These are phyloP conservation scores for Nezara viridula DNA, from an alignment of 2,888 invertebrate genomes.

Conservation along the genomic window DNA sequence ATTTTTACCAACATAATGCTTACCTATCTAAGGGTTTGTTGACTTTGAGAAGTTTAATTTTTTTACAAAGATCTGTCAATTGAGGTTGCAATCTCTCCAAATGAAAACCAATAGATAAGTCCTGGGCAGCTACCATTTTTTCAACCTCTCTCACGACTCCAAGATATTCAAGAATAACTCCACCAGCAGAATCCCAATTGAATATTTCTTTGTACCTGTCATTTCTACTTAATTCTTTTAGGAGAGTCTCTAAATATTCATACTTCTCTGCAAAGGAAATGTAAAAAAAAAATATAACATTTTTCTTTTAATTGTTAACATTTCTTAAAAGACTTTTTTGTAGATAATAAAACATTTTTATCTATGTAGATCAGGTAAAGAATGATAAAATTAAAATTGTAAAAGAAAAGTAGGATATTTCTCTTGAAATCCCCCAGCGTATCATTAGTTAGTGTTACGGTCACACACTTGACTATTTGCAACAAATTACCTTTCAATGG, in stretches of 20 bases:
- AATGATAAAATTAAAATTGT: no score
- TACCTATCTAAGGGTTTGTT: slow-evolving; percentile 73
- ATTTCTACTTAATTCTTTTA: slow-evolving; percentile 74
- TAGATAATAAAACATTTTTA: no score
- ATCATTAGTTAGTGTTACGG: no score
- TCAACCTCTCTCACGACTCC: slow-evolving; percentile 72
- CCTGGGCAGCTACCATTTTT: slow-evolving; percentile 71
- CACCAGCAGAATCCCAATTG: slow-evolving; percentile 82
- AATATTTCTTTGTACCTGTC: slow-evolving; percentile 61
- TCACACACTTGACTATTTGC: no score
- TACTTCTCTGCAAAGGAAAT: slow-evolving; percentile 74
- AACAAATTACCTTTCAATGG: no score
- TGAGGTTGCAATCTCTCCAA: slow-evolving; percentile 72
- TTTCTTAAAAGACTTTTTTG: no score
- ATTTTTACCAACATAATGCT: not conserved
- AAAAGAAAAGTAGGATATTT: no score
- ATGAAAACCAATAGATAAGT: slow-evolving; percentile 69
- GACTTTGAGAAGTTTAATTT: slow-evolving; percentile 71
- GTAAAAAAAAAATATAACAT: not conserved
- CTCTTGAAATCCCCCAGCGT: no score
- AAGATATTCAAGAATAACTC: slow-evolving; percentile 80
- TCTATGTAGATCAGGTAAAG: no score
- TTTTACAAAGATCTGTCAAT: slow-evolving; percentile 71
- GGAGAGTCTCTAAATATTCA: slow-evolving; percentile 75
- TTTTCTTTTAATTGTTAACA: no score